Percentiles rank a stretch among this genome's conserved stretches.
Conservation (phyloP, 1,140 invertebrate species). For the Myzus persicae region DNA sequence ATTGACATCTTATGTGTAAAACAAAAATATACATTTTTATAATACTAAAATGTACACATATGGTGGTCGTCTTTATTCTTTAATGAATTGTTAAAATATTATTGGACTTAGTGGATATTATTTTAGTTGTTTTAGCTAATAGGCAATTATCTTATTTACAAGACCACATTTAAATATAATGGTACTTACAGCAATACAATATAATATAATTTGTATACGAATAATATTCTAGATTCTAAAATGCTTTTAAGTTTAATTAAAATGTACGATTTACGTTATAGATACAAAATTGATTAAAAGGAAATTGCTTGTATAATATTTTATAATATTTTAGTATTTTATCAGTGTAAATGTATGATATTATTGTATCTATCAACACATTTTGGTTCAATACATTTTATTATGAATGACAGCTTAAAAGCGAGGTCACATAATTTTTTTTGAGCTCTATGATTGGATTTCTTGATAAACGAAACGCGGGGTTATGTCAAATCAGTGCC, state of each 20-base stretch:
- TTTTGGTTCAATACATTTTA: not conserved
- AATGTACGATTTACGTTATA: too few relatives aligned
- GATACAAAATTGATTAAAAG: too few relatives aligned
- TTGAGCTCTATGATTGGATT: not conserved
- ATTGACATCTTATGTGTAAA: not conserved
- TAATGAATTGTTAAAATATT: not conserved
- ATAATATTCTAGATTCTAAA: not conserved
- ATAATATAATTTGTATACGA: not conserved
- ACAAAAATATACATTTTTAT: not conserved
- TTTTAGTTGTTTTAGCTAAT: not conserved
- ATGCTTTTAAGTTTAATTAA: not conserved
- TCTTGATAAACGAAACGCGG: constrained; percentile 42
- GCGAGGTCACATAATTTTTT: not conserved
- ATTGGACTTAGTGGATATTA: not conserved
- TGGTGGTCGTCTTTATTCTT: not conserved
- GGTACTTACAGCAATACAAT: too few relatives aligned
- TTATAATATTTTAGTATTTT: not conserved
- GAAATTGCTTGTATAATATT: too few relatives aligned
- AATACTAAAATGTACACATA: too few relatives aligned
- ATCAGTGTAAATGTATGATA: not conserved
- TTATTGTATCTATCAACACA: not conserved
- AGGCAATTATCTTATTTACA: not conserved
- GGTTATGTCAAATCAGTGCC: constrained; percentile 23
- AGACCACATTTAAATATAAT: not conserved
- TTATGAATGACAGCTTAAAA: not conserved